Base-by-base conservation (phyloP, 2,797 vertebrate genomes). In the Huso huso region DNA sequence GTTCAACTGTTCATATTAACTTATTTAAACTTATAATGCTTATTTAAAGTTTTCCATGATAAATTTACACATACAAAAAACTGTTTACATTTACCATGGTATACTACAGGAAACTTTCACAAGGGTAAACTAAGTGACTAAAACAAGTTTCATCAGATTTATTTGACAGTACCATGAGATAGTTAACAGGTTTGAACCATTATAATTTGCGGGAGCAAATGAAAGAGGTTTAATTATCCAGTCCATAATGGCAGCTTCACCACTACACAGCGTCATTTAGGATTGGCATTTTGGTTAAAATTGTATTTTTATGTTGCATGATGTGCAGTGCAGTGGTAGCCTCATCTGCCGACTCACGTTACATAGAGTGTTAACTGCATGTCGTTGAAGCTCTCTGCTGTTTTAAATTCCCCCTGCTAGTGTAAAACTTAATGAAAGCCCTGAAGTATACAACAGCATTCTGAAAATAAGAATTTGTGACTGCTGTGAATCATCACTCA, bases 381-480 rank as follows among this genome's bases (percentile, higher is more conserved):
- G 69, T 79, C 79, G 72, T 78, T 72, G 59, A 66, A 48, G 67
- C 62, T 48, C 53, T 58, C 64, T 64, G 76, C 80, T 84, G 78
- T 84, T 87, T 87, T 86, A 83, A 80, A 86, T 84, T 83, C 87
- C 84, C 77, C 79, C 80, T 82, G 83, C 82, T 81, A 81, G 78
- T 83, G 72, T 80, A 86, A 87, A 86, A 84, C 83, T 83, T 86
- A 84, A 84, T 85, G 85, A 86, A 87, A 86, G 79, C 84, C 83
- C 86, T 79, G 79, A 84, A 82, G 84, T 83, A 80, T 75, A 87
- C 81, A 86, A 84, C 78, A 85, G 81, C 85, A 85, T 89, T 86
- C 85, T 80, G 84, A 86, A 87, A 88, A 84, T 84, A 84, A 83
- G 82, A 85, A 85, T 87, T 82, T 84, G 84, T 83, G 81, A 79